Conservation (phyloP, 92 coral and sea anemone genomes). For the Palythoa grandiflora region DNA sequence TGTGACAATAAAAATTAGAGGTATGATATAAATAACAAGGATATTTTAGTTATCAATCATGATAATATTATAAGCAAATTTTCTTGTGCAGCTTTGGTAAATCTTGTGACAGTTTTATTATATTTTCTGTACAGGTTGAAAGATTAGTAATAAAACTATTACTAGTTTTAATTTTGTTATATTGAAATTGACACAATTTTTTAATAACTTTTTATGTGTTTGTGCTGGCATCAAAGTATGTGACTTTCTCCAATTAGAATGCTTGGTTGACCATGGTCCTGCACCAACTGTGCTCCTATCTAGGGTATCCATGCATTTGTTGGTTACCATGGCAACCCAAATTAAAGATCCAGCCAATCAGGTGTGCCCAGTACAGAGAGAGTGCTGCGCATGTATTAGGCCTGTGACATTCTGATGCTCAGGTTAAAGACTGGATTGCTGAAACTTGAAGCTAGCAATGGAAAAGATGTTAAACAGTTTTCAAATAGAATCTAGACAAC, state of each 20-base stretch:
- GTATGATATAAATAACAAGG: too few species aligned
- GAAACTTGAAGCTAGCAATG: neutral
- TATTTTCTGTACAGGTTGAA: too few species aligned
- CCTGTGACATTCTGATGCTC: slow-evolving; percentile 68
- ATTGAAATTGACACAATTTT: too few species aligned
- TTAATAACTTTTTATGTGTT: neutral
- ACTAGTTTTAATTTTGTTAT: too few species aligned
- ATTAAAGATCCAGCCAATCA: slow-evolving; percentile 74
- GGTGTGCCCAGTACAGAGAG: slow-evolving; percentile 88
- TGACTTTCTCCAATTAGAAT: neutral
- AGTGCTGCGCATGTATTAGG: slow-evolving; percentile 89
- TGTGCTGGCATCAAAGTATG: neutral
- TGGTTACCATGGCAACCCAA: slow-evolving; percentile 90
- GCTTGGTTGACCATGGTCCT: slow-evolving; percentile 71
- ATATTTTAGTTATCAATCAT: too few species aligned
- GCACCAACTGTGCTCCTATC: slow-evolving; percentile 57
- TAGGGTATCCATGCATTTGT: slow-evolving; percentile 51
- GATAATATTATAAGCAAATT: too few species aligned
- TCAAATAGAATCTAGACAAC: neutral
- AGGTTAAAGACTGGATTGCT: neutral
- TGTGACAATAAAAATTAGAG: too few species aligned
- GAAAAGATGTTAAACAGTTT: neutral
- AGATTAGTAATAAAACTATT: too few species aligned
- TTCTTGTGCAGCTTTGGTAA: too few species aligned
- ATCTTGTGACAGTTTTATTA: too few species aligned